Evolutionary conservation across 2,888 invertebrate species (phyloP).

Genomic region (Conistra vaccinii): DNA sequence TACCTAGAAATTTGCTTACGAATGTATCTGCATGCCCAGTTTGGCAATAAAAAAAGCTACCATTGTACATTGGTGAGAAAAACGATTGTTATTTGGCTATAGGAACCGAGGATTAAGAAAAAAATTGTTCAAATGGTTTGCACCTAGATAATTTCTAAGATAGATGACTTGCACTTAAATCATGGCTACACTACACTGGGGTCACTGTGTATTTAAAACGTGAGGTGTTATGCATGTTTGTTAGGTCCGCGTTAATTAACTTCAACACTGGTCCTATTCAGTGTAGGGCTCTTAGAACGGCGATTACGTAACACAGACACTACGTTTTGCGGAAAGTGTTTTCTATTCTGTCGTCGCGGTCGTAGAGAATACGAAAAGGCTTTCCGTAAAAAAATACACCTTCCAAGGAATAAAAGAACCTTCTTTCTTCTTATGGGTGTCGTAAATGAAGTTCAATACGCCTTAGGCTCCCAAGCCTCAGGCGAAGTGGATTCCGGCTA

Average conservation of each 20-base stretch:
- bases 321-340: too few relatives aligned
- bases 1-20: too few relatives aligned
- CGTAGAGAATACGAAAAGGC: background rate
- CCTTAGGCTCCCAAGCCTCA: background rate
- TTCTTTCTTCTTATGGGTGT: background rate
- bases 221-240: slow-evolving; percentile 11
- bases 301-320: background rate
- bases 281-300: background rate
- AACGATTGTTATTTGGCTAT: too few relatives aligned
- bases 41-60: too few relatives aligned
- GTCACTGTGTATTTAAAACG: slow-evolving; percentile 2
- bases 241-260: slow-evolving; percentile 26
- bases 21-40: too few relatives aligned
- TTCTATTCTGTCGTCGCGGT: too few relatives aligned
- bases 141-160: background rate
- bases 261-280: slow-evolving; percentile 1
- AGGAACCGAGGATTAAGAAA: background rate
- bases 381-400: too few relatives aligned
- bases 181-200: background rate
- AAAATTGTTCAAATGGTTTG: background rate
- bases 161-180: background rate
- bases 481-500: too few relatives aligned
- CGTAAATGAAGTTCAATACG: background rate
- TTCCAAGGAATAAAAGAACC: background rate
- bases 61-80: too few relatives aligned